Conservation (phyloP, 2,888 invertebrate genomes). For the Acleris literana region DNA sequence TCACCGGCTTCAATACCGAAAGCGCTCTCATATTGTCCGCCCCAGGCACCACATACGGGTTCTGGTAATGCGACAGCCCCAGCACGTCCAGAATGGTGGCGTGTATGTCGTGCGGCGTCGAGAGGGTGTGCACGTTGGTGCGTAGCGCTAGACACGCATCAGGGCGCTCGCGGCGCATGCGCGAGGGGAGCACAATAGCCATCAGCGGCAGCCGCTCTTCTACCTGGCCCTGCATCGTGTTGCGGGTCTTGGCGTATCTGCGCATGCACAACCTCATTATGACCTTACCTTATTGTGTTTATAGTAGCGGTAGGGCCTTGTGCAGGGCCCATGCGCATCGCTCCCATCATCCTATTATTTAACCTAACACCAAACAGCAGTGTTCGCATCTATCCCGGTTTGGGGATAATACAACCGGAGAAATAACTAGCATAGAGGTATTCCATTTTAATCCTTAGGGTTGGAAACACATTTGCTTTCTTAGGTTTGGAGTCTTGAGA, state of each 20-base stretch:
- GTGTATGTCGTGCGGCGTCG: constrained; percentile 95
- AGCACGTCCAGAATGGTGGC: constrained; percentile 89
- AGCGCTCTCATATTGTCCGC: constrained; percentile 83
- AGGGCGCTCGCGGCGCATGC: constrained; percentile 84
- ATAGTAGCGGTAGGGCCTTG: too few species aligned
- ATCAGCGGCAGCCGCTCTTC: constrained; percentile 96
- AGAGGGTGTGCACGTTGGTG: constrained; percentile 87
- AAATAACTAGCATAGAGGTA: too few species aligned
- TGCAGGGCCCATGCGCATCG: too few species aligned
- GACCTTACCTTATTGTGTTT: too few species aligned
- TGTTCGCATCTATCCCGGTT: too few species aligned
- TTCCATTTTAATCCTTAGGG: too few species aligned
- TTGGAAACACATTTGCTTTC: too few species aligned
- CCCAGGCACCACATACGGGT: constrained; percentile 68
- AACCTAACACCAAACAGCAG: too few species aligned
- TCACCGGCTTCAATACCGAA: constrained; percentile 85
- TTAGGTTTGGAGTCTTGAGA: too few species aligned
- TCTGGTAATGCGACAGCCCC: constrained; percentile 64
- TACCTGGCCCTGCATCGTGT: constrained; percentile 94
- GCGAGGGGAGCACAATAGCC: constrained; percentile 89
- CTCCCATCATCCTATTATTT: too few species aligned
- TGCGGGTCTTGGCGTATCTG: constrained; percentile 91
- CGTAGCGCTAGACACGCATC: constrained; percentile 84
- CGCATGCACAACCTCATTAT: too few species aligned
- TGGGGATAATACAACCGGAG: too few species aligned